Base-by-base conservation (phyloP, 1,140 invertebrate genomes). In the Hypothenemus hampei region DNA sequence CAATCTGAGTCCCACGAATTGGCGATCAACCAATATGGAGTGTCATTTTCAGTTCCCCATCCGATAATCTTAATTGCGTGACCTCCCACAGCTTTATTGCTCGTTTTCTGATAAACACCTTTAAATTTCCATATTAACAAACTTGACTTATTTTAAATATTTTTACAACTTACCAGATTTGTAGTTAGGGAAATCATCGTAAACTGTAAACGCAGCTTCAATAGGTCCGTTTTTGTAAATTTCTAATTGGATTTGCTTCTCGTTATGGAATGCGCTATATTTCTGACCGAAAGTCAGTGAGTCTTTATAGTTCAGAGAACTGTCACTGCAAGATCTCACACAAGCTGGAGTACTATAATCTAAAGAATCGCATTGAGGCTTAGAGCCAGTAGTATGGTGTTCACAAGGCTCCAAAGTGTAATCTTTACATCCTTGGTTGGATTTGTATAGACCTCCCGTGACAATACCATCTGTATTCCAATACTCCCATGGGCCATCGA, bases 1-100 rank as follows among this genome's bases (percentile, higher is more conserved):
- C 91, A 95, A 64, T 92, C 89, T 3, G 75, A 73, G 70, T 94
- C 93, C 91, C 92, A 95, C 0, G 89, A 93, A 74, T 96, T 96
- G 31, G 87, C 90, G 60, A 91, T 80, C 3, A 92, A 77, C 93
- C 93, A 96, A 69, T 94, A 96, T 19, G 85, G 83, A 35, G 77
- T 78, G 0, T 79, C 81, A 49, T 87, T 78, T 66, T 93, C 90
- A 3, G 80, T 80, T 15, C 91, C 91, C 86, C 88, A 94, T 19
- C 93, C 93, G 4, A 96, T 70, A 13, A 96, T 86, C 65, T 86
- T 87, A 33, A 96, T 84, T 13, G 92, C 92, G 74, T 96, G 93
- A 10, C 91, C 91, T 35, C 92, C 92, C 20, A 93, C 75, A 16
- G 75, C 77, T 18, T 77, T 70, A 29, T 89, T 89, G 45, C 78